A percentile compares a stretch with the other conserved stretches of the same genome.
Evolutionary conservation across 2,797 vertebrate genomes (phyloP).

Genomic region (Clamator glandarius): DNA sequence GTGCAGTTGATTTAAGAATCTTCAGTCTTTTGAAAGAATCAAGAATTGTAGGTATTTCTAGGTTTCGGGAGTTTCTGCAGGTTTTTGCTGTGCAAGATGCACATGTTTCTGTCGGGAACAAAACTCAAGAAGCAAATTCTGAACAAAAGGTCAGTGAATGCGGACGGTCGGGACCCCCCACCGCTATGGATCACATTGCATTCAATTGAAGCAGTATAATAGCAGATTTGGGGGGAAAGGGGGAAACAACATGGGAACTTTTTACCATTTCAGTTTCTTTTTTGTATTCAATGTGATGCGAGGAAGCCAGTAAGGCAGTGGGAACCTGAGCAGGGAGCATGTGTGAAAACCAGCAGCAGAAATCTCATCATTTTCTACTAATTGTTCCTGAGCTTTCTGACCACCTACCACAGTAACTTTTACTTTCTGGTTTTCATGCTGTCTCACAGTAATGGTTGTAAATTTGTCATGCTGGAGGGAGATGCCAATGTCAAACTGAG

Average conservation of each 20-base stretch:
- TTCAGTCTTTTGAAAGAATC: not conserved
- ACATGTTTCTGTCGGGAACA: not conserved
- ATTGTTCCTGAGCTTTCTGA: not conserved
- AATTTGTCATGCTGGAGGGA: slow-evolving; percentile 20
- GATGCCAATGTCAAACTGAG: slow-evolving; percentile 24
- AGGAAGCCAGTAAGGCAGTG: not conserved
- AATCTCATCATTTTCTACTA: not conserved
- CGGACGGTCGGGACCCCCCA: accelerated
- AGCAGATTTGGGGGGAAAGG: accelerated
- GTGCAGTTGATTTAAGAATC: not conserved
- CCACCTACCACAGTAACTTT: not conserved
- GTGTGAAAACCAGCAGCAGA: not conserved
- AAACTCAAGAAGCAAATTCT: not conserved
- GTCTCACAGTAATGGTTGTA: not conserved
- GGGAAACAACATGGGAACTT: not conserved
- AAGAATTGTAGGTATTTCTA: not conserved
- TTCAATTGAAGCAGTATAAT: not conserved
- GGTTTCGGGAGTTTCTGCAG: not conserved
- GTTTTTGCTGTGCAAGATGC: not conserved
- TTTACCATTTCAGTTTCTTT: not conserved
- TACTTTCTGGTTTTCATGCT: slow-evolving; percentile 12
- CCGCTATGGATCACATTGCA: accelerated
- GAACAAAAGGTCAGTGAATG: not conserved
- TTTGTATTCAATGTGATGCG: accelerated
- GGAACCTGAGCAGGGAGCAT: not conserved